Evolutionary conservation across 2,113 vertebrate species (phyloP).

Genomic region (Pleuronectes platessa): DNA sequence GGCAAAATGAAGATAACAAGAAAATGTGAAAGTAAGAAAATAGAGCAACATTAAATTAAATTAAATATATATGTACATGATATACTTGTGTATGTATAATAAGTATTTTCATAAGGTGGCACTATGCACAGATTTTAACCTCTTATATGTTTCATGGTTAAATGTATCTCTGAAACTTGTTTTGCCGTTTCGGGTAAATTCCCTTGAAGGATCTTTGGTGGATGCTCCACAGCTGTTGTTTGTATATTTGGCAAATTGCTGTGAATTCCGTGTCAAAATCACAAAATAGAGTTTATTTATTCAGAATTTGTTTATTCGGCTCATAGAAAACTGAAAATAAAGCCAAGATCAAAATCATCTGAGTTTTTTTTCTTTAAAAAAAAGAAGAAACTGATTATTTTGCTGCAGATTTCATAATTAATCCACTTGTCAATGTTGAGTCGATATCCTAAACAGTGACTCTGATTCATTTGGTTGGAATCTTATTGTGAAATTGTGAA

Average conservation of each 20-base stretch:
- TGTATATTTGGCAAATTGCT: slow-evolving; percentile 43
- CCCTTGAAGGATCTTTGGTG: too few species aligned
- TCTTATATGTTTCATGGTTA: too few species aligned
- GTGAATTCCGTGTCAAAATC: slow-evolving; percentile 1
- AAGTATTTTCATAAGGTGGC: too few species aligned
- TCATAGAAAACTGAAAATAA: background rate
- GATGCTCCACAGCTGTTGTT: slow-evolving; percentile 33
- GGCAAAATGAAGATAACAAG: too few species aligned
- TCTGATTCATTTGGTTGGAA: background rate
- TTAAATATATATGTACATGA: too few species aligned
- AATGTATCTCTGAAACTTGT: too few species aligned
- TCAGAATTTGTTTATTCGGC: slow-evolving; percentile 29
- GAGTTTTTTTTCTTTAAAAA: background rate
- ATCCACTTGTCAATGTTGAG: background rate
- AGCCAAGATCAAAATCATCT: slow-evolving; percentile 6
- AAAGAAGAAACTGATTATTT: background rate
- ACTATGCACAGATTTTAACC: too few species aligned
- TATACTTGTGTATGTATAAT: too few species aligned
- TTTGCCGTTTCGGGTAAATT: too few species aligned
- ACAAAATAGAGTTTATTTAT: slow-evolving; percentile 11
- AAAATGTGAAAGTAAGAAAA: too few species aligned
- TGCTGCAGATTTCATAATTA: background rate
- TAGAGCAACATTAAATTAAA: too few species aligned
- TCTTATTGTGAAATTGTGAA: background rate
- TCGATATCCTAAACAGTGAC: background rate